These are phyloP conservation scores for Eumacrocentrus americanus DNA, from an alignment of 2,888 invertebrate genomes.

Conservation along the genomic window DNA sequence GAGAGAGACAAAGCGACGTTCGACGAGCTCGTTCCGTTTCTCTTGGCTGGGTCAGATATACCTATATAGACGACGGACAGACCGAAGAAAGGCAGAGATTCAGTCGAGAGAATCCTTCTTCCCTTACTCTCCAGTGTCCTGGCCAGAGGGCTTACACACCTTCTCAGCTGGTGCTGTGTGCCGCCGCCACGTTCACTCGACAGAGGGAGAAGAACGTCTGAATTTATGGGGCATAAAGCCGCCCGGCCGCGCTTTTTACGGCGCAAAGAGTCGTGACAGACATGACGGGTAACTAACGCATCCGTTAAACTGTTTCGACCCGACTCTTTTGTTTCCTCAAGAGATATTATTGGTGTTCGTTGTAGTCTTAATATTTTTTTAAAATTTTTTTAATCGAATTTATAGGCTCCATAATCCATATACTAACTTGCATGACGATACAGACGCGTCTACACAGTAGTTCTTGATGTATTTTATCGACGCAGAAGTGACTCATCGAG, in stretches of 20 bases:
- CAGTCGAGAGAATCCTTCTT: neutral
- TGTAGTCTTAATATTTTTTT: too few species aligned
- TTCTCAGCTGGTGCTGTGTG: neutral
- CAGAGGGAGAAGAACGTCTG: slow-evolving; percentile 47
- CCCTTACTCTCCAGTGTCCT: neutral
- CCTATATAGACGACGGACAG: neutral
- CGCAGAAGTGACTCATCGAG: slow-evolving; percentile 11
- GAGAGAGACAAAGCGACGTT: neutral
- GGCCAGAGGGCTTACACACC: neutral
- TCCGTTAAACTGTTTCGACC: slow-evolving; percentile 24
- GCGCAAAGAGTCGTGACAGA: slow-evolving; percentile 48
- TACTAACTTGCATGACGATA: neutral
- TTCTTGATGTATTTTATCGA: slow-evolving; percentile 11
- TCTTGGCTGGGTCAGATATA: slow-evolving; percentile 22
- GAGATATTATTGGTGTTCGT: neutral
- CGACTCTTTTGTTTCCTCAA: neutral
- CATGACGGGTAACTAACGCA: slow-evolving; percentile 35
- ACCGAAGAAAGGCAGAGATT: neutral
- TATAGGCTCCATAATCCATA: neutral
- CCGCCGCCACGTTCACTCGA: slow-evolving; percentile 3
- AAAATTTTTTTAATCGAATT: neutral
- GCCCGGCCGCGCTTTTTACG: slow-evolving; percentile 45
- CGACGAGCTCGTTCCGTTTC: slow-evolving; percentile 9
- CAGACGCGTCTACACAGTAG: slow-evolving; percentile 12
- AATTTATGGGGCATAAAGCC: slow-evolving; percentile 59